A percentile compares a stretch with the other conserved stretches of the same genome.
Evolutionary conservation across 2,113 vertebrate species (phyloP).

Genomic region (Lampris incognitus): DNA sequence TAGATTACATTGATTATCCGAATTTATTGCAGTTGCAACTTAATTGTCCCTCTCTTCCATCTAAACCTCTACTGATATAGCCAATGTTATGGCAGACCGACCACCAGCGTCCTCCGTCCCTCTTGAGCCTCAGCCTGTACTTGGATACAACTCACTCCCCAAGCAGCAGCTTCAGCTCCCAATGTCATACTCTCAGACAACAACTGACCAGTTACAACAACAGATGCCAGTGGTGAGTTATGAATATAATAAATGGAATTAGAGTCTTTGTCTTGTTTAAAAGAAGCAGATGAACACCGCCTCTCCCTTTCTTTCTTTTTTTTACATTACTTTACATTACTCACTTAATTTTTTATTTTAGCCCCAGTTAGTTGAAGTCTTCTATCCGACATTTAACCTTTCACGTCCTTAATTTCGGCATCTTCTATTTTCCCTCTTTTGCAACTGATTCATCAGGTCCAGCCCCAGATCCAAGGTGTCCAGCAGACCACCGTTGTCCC

Average conservation of each 20-base stretch:
- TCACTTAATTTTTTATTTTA: background rate
- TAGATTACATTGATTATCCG: background rate
- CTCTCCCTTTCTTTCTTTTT: background rate
- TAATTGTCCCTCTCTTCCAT: background rate
- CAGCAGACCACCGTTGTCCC: constrained; percentile 54
- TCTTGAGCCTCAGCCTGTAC: constrained; percentile 60
- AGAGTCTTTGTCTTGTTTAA: background rate
- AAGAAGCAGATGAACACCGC: background rate
- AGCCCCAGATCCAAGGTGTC: constrained; percentile 56
- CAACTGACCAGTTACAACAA: constrained; percentile 66
- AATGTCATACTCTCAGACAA: constrained; percentile 55
- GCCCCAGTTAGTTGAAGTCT: background rate
- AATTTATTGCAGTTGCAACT: background rate
- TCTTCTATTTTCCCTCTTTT: background rate
- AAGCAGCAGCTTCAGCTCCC: constrained; percentile 70
- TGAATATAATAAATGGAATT: background rate
- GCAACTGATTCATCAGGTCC: constrained; percentile 34
- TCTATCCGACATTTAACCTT: background rate
- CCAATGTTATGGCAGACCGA: constrained; percentile 53
- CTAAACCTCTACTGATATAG: constrained; percentile 25
- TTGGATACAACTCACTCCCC: constrained; percentile 60
- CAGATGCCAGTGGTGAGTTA: constrained; percentile 66
- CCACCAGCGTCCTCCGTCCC: constrained; percentile 49
- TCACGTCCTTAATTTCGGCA: background rate
- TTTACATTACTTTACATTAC: background rate